Percentiles rank a stretch among this genome's conserved stretches.
Evolutionary conservation across 2,113 vertebrate genomes (phyloP).

Genomic region (Raja brachyura): DNA sequence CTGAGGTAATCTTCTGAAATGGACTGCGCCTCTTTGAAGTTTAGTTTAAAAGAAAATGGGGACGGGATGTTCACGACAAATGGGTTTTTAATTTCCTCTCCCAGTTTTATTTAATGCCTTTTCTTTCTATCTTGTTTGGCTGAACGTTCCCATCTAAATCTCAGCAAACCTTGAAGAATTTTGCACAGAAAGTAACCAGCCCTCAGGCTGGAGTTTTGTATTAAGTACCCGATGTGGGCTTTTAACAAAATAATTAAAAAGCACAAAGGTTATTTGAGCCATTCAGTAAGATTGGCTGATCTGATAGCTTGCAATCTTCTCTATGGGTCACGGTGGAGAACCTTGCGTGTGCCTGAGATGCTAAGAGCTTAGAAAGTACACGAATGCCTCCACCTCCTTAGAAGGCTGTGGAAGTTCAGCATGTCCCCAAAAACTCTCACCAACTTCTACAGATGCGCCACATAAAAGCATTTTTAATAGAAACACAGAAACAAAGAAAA

Average conservation of each 20-base stretch:
- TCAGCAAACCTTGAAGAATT: background rate
- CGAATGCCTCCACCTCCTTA: too few species aligned
- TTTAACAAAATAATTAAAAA: background rate
- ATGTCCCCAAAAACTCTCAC: too few species aligned
- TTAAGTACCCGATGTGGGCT: background rate
- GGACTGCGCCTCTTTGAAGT: background rate
- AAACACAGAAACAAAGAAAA: too few species aligned
- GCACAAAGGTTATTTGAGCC: too few species aligned
- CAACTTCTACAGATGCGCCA: too few species aligned
- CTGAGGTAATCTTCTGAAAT: constrained; percentile 19
- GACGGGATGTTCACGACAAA: background rate
- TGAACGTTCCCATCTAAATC: background rate
- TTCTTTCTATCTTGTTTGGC: background rate
- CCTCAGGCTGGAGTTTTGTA: background rate
- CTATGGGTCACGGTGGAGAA: too few species aligned
- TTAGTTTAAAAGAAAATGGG: background rate
- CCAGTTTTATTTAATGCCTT: background rate
- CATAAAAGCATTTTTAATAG: too few species aligned
- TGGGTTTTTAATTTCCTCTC: constrained; percentile 23
- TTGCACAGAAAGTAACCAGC: background rate
- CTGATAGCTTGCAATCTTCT: too few species aligned
- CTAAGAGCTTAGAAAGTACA: too few species aligned
- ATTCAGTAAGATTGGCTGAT: background rate
- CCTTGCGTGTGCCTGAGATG: too few species aligned
- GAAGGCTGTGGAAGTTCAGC: too few species aligned